A percentile compares a stretch with the other conserved stretches of the same genome.
phyloP scores from a whole-genome alignment of 2,888 invertebrate genomes.

The Argynnis bischoffii region DNA sequence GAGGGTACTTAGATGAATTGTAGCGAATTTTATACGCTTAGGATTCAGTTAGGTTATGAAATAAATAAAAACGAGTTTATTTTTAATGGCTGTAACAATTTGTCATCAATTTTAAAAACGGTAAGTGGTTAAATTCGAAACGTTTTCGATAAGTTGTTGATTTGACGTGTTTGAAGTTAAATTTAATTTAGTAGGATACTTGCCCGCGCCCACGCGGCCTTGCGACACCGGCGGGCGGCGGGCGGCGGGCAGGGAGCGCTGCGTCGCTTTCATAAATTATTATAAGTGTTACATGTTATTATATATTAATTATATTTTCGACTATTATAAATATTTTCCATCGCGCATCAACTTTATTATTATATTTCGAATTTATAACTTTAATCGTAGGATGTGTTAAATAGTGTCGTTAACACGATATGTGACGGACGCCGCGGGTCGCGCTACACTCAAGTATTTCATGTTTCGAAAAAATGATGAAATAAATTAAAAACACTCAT shows the following conservation, averaged over 20 bases:
- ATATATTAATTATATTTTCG: conserved; percentile 34
- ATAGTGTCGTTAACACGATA: conserved; percentile 17
- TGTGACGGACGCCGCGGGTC: conserved; percentile 11
- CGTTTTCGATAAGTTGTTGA: conserved; percentile 37
- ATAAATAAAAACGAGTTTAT: no score
- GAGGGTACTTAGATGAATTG: no score
- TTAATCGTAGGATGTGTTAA: conserved; percentile 22
- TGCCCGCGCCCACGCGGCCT: conserved; percentile 42
- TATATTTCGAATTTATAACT: conserved; percentile 26
- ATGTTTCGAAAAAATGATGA: conserved; percentile 28
- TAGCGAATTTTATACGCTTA: no score
- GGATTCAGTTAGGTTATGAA: no score
- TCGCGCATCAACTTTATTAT: conserved; percentile 28
- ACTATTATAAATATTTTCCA: conserved; percentile 30
- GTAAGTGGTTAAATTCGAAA: conserved; percentile 22
- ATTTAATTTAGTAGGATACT: conserved; percentile 41
- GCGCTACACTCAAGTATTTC: conserved; percentile 31
- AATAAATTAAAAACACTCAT: conserved; percentile 31
- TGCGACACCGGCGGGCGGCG: conserved; percentile 14
- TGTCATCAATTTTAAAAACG: not conserved
- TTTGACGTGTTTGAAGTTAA: conserved; percentile 31
- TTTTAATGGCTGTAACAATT: no score
- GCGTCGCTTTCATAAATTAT: conserved; percentile 28
- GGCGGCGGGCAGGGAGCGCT: conserved; percentile 7
- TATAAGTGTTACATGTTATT: conserved; percentile 28